Evolutionary conservation across 2,888 invertebrate species (phyloP).

Genomic region (Melipona bicolor): DNA sequence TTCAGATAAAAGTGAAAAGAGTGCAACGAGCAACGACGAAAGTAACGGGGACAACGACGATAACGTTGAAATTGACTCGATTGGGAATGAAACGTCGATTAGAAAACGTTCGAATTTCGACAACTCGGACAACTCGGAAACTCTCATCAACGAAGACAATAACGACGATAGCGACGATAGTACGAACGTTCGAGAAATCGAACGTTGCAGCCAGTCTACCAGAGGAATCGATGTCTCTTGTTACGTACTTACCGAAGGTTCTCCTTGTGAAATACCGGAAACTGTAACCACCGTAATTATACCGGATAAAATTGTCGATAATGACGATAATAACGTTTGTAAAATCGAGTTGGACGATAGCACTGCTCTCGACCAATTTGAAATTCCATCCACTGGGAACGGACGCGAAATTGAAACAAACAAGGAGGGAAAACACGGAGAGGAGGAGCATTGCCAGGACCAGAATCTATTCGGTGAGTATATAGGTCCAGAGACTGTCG

Average conservation of each 20-base stretch:
- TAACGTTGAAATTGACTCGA: background rate
- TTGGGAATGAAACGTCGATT: background rate
- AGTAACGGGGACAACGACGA: background rate
- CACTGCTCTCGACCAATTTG: background rate
- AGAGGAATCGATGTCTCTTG: slow-evolving; percentile 39
- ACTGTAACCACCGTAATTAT: slow-evolving; percentile 80
- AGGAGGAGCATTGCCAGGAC: slow-evolving; percentile 70
- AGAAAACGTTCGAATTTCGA: background rate
- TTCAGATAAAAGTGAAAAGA: background rate
- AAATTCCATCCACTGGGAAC: no score
- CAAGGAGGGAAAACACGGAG: slow-evolving; percentile 69
- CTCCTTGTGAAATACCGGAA: slow-evolving; percentile 81
- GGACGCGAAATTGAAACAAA: background rate
- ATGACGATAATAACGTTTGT: background rate
- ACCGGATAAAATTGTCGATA: slow-evolving; percentile 66
- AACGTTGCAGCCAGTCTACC: no score
- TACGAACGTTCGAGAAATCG: no score
- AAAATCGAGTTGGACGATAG: slow-evolving; percentile 36
- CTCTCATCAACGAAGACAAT: no score
- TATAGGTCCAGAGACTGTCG: background rate
- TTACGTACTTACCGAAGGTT: slow-evolving; percentile 80
- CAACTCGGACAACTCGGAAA: background rate
- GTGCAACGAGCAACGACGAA: background rate
- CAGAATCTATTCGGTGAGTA: slow-evolving; percentile 33
- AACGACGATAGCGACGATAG: background rate